Base-by-base conservation (phyloP, 1,140 invertebrate species). In the Bombus vancouverensis region DNA sequence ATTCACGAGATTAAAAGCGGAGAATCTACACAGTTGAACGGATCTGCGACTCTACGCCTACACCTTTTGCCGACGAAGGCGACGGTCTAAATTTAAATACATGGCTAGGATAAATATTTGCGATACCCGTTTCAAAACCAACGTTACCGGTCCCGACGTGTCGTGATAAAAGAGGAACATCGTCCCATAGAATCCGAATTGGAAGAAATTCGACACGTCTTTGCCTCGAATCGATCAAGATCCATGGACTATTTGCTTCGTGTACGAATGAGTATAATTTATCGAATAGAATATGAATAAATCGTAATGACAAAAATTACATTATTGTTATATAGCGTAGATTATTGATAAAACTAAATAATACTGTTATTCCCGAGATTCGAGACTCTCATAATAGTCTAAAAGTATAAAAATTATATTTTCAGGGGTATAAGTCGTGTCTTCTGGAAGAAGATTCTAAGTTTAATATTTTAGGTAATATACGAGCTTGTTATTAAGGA, bases 31-130 rank as follows among this genome's bases (percentile, higher is more conserved):
- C 25, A 2, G 28, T 72, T 39, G 53, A 75, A 81, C 53, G 47
- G 47, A 53, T 53, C 47, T 53, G 18, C 18, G 71, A 85, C 87
- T 73, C 87, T 73, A 66, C 53, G 83, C 87, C 73, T 81, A 89
- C 85, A 76, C 66, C 37, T 89, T 82, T 82, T 37, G 68, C 73
- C 76, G 68, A 66, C 68, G 78, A 81, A 28, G 78, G 57, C 62
- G 87, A 86, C 74, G 78, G 68, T 88, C 88, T 89, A 89, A 89
- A 89, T 89, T 89, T 89, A 89, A 89, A 86, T 89, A 70, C 83
- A 65, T 32, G 42, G 83, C 65, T 81, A 81, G 62, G 59, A 83
- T 88, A 89, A 89, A 89, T 89, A 89, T 89, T 89, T 89, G 88
- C 83, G 53, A 89, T 42, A 72, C 39, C 28, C 71, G 73, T 77